Conservation (phyloP, 2,113 vertebrate species). For the Castor canadensis region DNA sequence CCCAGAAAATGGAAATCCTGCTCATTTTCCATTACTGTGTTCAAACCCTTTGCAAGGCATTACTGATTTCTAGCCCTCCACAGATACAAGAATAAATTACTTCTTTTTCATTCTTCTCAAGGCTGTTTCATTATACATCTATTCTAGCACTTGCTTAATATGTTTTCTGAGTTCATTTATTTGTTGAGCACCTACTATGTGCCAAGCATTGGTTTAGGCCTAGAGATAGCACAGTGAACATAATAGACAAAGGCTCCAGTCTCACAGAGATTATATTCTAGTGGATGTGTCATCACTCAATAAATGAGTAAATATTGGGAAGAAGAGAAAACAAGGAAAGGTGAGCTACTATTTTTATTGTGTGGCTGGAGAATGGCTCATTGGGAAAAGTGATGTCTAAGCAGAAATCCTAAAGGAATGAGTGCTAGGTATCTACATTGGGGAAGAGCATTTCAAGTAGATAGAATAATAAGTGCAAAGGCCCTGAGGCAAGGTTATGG, state of each 20-base stretch:
- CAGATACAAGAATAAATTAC: conserved; percentile 23
- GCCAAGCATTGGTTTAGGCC: background rate
- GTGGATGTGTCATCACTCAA: background rate
- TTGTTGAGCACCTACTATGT: conserved; percentile 30
- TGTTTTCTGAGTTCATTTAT: conserved; percentile 15
- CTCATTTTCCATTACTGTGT: background rate
- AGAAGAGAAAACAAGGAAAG: background rate
- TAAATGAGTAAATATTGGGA: conserved; percentile 12
- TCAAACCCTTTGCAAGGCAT: conserved; percentile 20
- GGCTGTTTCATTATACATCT: conserved; percentile 33
- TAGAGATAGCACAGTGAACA: background rate
- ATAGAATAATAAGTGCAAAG: background rate
- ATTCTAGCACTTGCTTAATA: conserved; percentile 5
- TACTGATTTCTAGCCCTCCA: conserved; percentile 33
- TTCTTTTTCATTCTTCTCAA: conserved; percentile 13
- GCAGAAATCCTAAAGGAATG: conserved; percentile 28
- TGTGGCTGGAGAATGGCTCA: background rate
- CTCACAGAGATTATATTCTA: conserved; percentile 25
- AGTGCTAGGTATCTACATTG: background rate
- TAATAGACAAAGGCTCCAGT: conserved; percentile 5
- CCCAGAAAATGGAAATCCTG: conserved; percentile 16
- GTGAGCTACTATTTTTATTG: background rate
- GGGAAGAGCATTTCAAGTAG: background rate
- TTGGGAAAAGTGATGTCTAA: background rate
- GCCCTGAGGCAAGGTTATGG: background rate